These are phyloP conservation scores for Lordiphosa clarofinis DNA, from an alignment of 1,140 invertebrate species.

Conservation along the genomic window DNA sequence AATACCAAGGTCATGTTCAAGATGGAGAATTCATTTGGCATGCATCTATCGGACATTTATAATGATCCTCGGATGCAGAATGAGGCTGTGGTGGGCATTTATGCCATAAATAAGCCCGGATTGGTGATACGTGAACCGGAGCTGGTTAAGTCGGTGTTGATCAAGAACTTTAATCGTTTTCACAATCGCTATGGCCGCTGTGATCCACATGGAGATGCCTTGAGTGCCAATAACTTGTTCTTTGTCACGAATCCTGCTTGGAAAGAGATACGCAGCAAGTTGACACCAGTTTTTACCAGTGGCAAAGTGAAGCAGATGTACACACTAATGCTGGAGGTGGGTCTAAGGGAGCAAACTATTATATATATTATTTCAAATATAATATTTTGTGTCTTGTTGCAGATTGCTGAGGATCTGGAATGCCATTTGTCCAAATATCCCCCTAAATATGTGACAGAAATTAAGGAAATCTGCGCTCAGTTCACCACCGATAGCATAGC, in stretches of 20 bases:
- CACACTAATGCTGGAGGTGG: conserved; percentile 79
- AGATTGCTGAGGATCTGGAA: conserved; percentile 62
- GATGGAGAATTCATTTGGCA: conserved; percentile 45
- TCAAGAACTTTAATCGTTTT: conserved; percentile 80
- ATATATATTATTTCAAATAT: too few species aligned
- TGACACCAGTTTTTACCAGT: conserved; percentile 82
- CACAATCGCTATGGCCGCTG: conserved; percentile 52
- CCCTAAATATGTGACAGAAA: conserved; percentile 37
- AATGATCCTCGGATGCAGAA: conserved; percentile 44
- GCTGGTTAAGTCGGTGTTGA: conserved; percentile 80
- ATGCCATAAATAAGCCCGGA: conserved; percentile 78
- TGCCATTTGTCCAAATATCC: conserved; percentile 20
- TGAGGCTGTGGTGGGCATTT: conserved; percentile 79
- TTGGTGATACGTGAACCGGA: conserved; percentile 81
- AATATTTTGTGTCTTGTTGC: background rate
- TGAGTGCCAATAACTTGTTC: conserved; percentile 68
- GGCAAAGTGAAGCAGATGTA: conserved; percentile 82
- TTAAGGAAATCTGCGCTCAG: conserved; percentile 80
- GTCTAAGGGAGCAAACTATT: too few species aligned
- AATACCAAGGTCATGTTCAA: conserved; percentile 52
- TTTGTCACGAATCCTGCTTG: conserved; percentile 76
- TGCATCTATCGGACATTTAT: conserved; percentile 61
- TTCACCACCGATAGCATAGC: conserved; percentile 83
- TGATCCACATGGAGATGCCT: conserved; percentile 59
- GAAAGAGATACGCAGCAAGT: conserved; percentile 81